Conservation (phyloP, 92 coral and sea anemone genomes). For the Siderastrea siderea region DNA sequence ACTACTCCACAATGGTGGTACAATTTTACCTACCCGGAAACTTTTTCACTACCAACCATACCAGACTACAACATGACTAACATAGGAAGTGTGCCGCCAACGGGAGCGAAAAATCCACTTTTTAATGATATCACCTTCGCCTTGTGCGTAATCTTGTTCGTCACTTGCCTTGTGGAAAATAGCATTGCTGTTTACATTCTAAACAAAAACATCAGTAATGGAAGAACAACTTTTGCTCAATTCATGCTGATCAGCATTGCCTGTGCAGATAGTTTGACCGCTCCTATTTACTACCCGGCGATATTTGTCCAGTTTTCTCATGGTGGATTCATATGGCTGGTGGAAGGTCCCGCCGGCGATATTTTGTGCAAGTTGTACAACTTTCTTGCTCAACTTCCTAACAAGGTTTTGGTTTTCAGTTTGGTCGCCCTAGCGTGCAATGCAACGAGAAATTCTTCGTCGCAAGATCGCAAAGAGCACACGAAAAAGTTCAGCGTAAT, state of each 20-base stretch:
- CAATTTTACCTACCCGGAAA: neutral
- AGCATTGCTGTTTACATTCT: conserved; percentile 21
- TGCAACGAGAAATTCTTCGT: conserved; percentile 11
- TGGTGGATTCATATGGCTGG: neutral
- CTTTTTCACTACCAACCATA: neutral
- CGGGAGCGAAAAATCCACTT: neutral
- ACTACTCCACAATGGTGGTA: neutral
- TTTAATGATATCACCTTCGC: neutral
- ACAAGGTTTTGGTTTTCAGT: neutral
- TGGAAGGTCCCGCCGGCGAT: conserved; percentile 2
- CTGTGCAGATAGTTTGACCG: neutral
- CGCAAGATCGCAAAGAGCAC: conserved; percentile 25
- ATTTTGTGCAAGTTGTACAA: neutral
- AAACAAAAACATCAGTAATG: neutral
- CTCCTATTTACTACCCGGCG: neutral
- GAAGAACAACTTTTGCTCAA: neutral
- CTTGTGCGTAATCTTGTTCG: neutral
- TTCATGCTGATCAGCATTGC: conserved; percentile 5
- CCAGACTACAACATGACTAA: neutral
- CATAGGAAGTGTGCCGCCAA: neutral
- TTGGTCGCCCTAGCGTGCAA: conserved; percentile 23
- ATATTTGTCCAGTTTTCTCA: neutral
- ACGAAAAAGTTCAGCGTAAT: neutral
- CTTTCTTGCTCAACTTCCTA: neutral
- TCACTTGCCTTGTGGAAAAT: conserved; percentile 17